Evolutionary conservation across 2,888 invertebrate genomes (phyloP).

Genomic region (Trypoxylon attenuatum): DNA sequence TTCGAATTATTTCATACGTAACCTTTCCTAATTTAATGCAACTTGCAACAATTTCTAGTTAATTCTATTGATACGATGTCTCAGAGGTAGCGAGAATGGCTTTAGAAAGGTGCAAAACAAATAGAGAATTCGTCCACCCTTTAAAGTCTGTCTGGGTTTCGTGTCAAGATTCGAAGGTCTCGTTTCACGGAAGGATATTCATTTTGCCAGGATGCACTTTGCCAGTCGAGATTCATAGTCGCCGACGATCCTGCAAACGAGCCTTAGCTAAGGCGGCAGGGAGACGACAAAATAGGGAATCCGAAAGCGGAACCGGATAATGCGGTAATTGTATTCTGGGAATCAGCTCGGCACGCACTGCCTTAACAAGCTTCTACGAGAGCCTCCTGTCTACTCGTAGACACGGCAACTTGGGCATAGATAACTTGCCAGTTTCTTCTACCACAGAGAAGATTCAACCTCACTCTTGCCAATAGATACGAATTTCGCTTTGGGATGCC

Average conservation of each 20-base stretch:
- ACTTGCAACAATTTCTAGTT: no score
- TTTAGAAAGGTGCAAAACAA: no score
- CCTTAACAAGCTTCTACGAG: constrained; percentile 48
- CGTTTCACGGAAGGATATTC: background rate
- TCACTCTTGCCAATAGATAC: constrained; percentile 30
- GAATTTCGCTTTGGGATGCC: constrained; percentile 28
- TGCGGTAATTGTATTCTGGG: constrained; percentile 62
- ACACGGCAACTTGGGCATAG: constrained; percentile 37
- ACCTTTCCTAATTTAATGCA: no score
- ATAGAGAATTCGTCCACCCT: no score
- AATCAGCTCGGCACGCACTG: constrained; percentile 57
- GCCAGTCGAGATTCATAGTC: no score
- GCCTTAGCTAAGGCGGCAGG: no score
- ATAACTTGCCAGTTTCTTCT: no score
- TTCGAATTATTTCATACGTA: no score
- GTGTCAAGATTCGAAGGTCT: background rate
- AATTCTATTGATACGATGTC: no score
- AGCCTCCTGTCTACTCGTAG: constrained; percentile 40
- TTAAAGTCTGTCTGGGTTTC: background rate
- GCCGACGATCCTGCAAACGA: no score
- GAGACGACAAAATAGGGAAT: constrained; percentile 58
- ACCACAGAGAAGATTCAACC: no score
- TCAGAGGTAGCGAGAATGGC: no score
- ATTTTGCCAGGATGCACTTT: background rate
- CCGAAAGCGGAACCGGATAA: constrained; percentile 64